A percentile compares a stretch with the other conserved stretches of the same genome.
These are phyloP conservation scores for Chaetogeoica ovagalla DNA, from an alignment of 2,888 invertebrate species.

Conservation along the genomic window DNA sequence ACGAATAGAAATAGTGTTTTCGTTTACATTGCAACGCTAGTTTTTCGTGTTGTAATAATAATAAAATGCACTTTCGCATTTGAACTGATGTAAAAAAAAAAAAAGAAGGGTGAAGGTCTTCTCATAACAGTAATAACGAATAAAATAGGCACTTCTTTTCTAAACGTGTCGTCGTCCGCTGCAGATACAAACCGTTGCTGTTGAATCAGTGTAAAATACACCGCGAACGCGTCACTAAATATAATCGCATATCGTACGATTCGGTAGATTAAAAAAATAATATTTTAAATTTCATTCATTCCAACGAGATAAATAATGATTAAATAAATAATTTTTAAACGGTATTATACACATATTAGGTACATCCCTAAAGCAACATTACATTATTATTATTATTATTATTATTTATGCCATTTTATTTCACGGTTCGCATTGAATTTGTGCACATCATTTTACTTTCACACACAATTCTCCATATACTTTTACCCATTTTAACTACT, in stretches of 20 bases:
- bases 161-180: background rate
- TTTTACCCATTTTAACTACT: constrained; percentile 31
- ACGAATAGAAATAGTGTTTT: constrained; percentile 2
- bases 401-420: too few species aligned
- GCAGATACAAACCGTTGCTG: too few species aligned
- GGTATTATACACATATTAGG: too few species aligned
- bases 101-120: constrained; percentile 5
- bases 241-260: too few species aligned
- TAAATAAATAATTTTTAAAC: too few species aligned
- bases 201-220: background rate
- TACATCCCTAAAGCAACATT: background rate
- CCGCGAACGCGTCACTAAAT: too few species aligned
- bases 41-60: constrained; percentile 3
- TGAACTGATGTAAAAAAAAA: background rate
- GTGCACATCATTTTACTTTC: constrained; percentile 29
- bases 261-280: background rate
- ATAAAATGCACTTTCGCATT: constrained; percentile 27
- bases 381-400: too few species aligned
- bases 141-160: too few species aligned
- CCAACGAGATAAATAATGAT: too few species aligned
- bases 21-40: background rate
- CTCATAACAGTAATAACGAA: background rate
- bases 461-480: constrained; percentile 23
- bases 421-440: background rate
- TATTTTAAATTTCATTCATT: background rate